phyloP scores from a whole-genome alignment of 2,888 invertebrate species.

The Aricia artaxerxes region DNA sequence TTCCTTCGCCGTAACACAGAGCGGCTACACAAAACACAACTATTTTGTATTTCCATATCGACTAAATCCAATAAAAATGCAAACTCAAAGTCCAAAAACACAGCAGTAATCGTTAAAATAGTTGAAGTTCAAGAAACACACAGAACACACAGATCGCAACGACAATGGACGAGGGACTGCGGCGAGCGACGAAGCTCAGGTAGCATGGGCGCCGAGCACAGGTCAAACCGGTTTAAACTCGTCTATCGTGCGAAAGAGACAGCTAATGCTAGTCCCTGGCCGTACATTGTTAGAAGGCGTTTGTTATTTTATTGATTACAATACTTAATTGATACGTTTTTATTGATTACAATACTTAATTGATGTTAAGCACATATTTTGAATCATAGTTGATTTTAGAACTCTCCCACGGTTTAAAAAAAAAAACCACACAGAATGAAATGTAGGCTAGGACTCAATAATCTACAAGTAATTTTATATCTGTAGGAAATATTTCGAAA shows the following conservation, averaged over 20 bases:
- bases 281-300: background rate
- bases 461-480: background rate
- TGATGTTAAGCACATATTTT: background rate
- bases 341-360: background rate
- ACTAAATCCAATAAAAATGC: conserved; percentile 20
- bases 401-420: background rate
- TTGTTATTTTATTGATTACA: background rate
- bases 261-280: background rate
- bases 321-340: background rate
- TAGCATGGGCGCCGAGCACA: conserved; percentile 21
- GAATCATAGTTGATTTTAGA: background rate
- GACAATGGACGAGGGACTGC: conserved; percentile 27
- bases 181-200: conserved; percentile 12
- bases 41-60: conserved; percentile 31
- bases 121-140: background rate
- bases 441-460: background rate
- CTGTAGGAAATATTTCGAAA: background rate
- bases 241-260: conserved; percentile 23
- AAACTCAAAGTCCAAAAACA: conserved; percentile 3
- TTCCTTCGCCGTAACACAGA: conserved; percentile 29
- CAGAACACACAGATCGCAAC: conserved; percentile 24
- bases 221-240: background rate
- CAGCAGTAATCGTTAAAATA: conserved; percentile 3
- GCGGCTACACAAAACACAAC: conserved; percentile 29
- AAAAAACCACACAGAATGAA: background rate